Base-by-base conservation (phyloP, 1,140 invertebrate genomes). In the Dendroctonus valens region DNA sequence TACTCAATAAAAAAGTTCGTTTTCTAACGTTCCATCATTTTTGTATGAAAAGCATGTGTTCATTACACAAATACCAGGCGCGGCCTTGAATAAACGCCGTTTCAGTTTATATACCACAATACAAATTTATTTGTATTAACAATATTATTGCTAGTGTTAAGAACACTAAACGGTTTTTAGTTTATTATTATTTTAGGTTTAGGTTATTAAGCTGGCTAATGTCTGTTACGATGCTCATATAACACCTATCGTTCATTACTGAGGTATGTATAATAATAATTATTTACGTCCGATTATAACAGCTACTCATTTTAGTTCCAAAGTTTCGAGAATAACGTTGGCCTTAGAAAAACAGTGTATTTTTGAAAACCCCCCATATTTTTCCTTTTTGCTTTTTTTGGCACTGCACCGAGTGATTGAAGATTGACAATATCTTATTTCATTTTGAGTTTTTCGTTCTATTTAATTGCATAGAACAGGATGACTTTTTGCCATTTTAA, bases 91-190 rank as follows among this genome's bases (percentile, higher is more conserved):
- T 9, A n/a, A 54, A 37, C 42, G 41, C 12, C 41, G 51, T 55
- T 48, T 48, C 51, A 54, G 61, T 63, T 46, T 63, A 63, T 55
- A 63, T 41, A 12, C 41, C 61, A 63, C 61, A 63, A 63, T 54
- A 54, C 62, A 49, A 37, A 57, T 65, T 65, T 65, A 57, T 57
- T 65, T 65, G 57, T 54, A 42, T 63, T 46, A 59, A 48, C 37
- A 64, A 14, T 65, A 65, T 57, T 57, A 65, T 65, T 65, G 9
- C 52, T 49, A 48, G 53, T 65, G 62, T 57, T 54, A 63, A 49
- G 62, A 65, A 65, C 62, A 57, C 62, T 55, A 57, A 65, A 50
- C 54, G 39, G 62, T 44, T 6, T 46, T 60, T 14, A 42, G 37
- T 15, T 11, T 51, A 12, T 51, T 11, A 26, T 26, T 26, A 26